Conservation (phyloP, 2,888 invertebrate genomes). For the Eupithecia insigniata region DNA sequence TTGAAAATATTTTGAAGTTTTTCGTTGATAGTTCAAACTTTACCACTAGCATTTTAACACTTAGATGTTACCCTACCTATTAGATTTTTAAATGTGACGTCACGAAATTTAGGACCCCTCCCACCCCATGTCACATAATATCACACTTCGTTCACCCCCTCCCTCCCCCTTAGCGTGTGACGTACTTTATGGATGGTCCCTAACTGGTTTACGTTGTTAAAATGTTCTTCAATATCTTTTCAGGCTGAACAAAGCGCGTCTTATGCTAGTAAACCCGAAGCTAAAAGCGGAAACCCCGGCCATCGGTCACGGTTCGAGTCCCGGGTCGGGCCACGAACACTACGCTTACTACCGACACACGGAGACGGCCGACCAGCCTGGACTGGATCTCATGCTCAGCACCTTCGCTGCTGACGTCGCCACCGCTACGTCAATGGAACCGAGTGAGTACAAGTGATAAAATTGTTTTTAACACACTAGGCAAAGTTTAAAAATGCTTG, state of each 20-base stretch:
- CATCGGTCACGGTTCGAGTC: constrained; percentile 46
- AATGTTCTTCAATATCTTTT: background rate
- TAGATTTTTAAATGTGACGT: too few species aligned
- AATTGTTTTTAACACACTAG: background rate
- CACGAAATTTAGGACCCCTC: too few species aligned
- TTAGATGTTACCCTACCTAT: too few species aligned
- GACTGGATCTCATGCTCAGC: constrained; percentile 83
- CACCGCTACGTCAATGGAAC: constrained; percentile 75
- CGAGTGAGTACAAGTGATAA: constrained; percentile 23
- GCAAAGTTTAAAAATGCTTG: too few species aligned
- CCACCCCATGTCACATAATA: too few species aligned
- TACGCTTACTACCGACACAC: constrained; percentile 87
- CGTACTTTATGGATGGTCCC: too few species aligned
- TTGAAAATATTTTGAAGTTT: too few species aligned
- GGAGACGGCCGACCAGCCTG: constrained; percentile 86
- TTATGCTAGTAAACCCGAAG: constrained; percentile 85
- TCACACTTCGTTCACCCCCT: too few species aligned
- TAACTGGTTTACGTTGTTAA: too few species aligned
- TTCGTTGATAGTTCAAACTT: too few species aligned
- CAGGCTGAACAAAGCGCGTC: constrained; percentile 86
- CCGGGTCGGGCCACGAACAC: constrained; percentile 74
- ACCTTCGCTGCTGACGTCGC: constrained; percentile 86
- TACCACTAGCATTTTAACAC: too few species aligned
- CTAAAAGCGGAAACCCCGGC: constrained; percentile 76
- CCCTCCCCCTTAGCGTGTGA: too few species aligned